Evolutionary conservation across 2,888 invertebrate genomes (phyloP), one percentile per base, ranked within the genome.

Genomic region (Hydraecia micacea): DNA sequence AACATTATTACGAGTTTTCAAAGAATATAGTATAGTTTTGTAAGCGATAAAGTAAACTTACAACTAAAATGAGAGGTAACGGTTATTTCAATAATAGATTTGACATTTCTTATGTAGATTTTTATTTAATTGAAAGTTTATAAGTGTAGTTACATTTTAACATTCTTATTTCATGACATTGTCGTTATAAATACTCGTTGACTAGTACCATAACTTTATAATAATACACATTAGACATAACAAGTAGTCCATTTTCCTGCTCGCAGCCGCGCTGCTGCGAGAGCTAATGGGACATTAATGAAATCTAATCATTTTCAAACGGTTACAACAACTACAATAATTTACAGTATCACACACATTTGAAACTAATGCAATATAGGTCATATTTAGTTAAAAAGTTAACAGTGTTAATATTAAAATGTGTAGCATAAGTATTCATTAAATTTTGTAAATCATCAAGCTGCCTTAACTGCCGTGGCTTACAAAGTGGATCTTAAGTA

Each of bases 141-240:
- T 93, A 93, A 92, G 93, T 95, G 94, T 95, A 94, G 94, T 95
- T 95, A 96, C 95, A 95, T 93, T 93, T 93, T 92, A 94, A 95
- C 93, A 94, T 93, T 88, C 88, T 93, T 92, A 93, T 92, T 92
- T 93, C 90, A 93, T 93, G 93, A 95, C 93, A 94, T 90, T 91
- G 91, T 93, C 92, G 93, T 95, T 93, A 94, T 93, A 95, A 95
- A 95, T 95, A 96, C 94, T 95, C 94, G 93, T 94, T 96, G 96
- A 96, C 96, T 96, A 93, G 93, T 93, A 92, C 91, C 92, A 92
- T 93, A 93, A 91, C 91, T 91, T 90, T 91, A 90, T 89, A 92
- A 92, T 92, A 93, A 92, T 91, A 93, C 87, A 88, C 86, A 87
- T 88, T 91, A 91, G 86, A 90, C 89, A 83, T 86, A 87, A 89